Evolutionary conservation across 2,113 vertebrate species (phyloP).

Genomic region (Grammomys surdaster): DNA sequence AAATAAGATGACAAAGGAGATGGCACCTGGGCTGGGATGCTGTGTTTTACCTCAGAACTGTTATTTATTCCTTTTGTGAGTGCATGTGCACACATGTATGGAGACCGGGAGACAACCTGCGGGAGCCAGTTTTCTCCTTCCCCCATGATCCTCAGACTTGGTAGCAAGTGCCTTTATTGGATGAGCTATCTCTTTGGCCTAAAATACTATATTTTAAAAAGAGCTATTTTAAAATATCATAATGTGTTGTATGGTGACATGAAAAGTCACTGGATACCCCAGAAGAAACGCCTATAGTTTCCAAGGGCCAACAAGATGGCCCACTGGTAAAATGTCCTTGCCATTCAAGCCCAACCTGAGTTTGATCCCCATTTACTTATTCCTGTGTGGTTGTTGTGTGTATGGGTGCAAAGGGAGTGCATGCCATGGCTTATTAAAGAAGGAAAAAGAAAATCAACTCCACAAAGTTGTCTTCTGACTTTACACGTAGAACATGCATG

Average conservation of each 20-base stretch:
- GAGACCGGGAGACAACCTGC: neutral
- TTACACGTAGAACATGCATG: neutral
- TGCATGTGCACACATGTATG: neutral
- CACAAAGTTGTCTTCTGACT: neutral
- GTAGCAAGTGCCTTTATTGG: neutral
- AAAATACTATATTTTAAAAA: neutral
- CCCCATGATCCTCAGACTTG: neutral
- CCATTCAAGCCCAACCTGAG: neutral
- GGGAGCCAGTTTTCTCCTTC: neutral
- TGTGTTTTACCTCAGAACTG: neutral
- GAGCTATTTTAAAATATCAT: neutral
- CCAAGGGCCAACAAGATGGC: too few species aligned
- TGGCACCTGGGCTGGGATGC: neutral
- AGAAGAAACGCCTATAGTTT: constrained; percentile 8
- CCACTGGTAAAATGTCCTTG: neutral
- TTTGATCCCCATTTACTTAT: too few species aligned
- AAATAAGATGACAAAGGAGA: neutral
- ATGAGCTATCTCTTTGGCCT: neutral
- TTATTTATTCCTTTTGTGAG: neutral
- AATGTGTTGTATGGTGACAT: neutral
- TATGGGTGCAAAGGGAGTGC: too few species aligned
- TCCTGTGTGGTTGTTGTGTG: too few species aligned
- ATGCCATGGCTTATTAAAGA: neutral
- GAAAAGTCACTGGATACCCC: neutral
- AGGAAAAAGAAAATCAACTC: neutral